Evolutionary conservation across 2,113 vertebrate species (phyloP).

Genomic region (Ciconia boyciana): DNA sequence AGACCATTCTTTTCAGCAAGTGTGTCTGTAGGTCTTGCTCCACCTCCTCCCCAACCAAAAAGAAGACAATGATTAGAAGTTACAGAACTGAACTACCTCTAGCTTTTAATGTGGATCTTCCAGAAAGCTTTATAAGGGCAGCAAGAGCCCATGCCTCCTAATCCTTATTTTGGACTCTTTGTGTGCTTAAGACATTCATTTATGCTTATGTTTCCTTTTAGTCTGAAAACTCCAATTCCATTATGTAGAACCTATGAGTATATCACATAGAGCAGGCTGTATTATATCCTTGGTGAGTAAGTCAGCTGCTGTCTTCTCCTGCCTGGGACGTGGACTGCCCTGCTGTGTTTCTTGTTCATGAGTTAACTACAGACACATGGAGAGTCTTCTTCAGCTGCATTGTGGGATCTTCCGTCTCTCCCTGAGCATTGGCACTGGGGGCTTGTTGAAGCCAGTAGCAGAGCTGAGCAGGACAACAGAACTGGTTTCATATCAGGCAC

Average conservation of each 20-base stretch:
- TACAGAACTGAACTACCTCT: not conserved
- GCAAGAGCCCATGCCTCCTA: not conserved
- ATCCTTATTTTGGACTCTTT: not conserved
- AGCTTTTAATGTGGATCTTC: not conserved
- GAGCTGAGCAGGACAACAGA: not conserved
- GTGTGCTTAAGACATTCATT: not conserved
- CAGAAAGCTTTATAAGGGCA: not conserved
- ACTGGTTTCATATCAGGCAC: not conserved
- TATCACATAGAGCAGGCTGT: not conserved
- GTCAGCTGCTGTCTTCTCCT: not conserved
- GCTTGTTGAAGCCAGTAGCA: not conserved
- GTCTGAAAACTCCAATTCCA: not conserved
- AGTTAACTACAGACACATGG: fast-evolving
- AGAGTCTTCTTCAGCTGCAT: not conserved
- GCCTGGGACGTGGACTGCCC: not conserved
- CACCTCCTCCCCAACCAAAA: not conserved
- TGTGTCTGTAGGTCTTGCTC: not conserved
- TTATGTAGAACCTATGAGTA: not conserved
- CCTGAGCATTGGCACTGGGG: not conserved
- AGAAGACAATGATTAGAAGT: not conserved
- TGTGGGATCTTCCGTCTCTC: not conserved
- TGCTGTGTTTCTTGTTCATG: not conserved
- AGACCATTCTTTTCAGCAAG: not conserved
- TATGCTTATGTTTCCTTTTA: not conserved
- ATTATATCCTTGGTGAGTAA: not conserved